Conservation (phyloP, 2,888 invertebrate genomes). For the Agrilus biguttatus region DNA sequence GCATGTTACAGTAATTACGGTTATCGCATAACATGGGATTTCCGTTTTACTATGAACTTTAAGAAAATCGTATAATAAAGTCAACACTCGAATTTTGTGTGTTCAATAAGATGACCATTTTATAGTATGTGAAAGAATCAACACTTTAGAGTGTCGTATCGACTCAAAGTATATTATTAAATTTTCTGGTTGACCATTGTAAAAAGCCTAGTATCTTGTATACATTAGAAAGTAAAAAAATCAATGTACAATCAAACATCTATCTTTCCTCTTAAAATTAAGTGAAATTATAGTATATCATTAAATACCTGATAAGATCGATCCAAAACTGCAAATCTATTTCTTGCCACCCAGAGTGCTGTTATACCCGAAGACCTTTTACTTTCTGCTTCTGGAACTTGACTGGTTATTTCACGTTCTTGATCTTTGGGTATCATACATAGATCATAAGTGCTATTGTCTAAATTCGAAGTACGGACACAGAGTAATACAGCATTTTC, state of each 20-base stretch:
- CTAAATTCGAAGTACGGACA: conserved; percentile 64
- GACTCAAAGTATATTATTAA: too few species aligned
- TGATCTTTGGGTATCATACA: conserved; percentile 74
- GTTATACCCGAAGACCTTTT: conserved; percentile 81
- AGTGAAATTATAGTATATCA: not conserved
- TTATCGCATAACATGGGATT: too few species aligned
- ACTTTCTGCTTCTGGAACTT: conserved; percentile 45
- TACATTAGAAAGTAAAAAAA: too few species aligned
- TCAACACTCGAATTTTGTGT: too few species aligned
- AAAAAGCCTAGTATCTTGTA: too few species aligned
- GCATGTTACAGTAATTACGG: too few species aligned
- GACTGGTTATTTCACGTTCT: conserved; percentile 23
- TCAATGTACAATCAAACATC: not conserved
- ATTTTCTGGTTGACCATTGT: too few species aligned
- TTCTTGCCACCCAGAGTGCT: conserved; percentile 93
- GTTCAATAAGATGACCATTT: too few species aligned
- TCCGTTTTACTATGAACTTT: too few species aligned
- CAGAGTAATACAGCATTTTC: conserved; percentile 88
- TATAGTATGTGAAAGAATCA: too few species aligned
- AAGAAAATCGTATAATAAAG: too few species aligned
- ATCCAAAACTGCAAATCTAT: conserved; percentile 93
- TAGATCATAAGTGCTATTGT: conserved; percentile 88
- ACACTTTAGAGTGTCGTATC: too few species aligned
- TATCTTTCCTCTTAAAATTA: not conserved
- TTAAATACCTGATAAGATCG: conserved; percentile 65